phyloP scores from a whole-genome alignment of 2,113 vertebrate genomes.

The Petroica traversi region DNA sequence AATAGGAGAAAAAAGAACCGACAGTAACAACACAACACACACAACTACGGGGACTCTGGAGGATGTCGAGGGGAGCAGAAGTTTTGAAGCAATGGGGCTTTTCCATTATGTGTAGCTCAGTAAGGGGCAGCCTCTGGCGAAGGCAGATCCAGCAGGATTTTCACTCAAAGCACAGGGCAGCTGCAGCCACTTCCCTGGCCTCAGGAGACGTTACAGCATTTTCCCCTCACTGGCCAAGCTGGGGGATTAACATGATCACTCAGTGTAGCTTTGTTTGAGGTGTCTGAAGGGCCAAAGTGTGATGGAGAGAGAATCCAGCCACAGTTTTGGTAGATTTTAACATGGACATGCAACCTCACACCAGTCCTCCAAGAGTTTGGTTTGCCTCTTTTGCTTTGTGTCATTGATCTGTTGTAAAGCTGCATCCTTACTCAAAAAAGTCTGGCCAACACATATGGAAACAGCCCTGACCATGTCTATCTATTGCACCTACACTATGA shows the following conservation, averaged over 20 bases:
- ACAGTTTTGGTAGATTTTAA: neutral
- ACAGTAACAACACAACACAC: constrained; percentile 48
- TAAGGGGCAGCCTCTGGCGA: neutral
- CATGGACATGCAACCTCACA: neutral
- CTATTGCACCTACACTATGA: neutral
- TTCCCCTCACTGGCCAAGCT: neutral
- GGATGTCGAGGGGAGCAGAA: neutral
- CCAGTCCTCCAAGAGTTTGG: neutral
- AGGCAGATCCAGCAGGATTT: neutral
- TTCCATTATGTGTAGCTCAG: neutral
- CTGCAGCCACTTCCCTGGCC: neutral
- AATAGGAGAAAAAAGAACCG: neutral
- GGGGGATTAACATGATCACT: neutral
- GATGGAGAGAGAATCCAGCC: neutral
- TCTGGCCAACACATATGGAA: neutral
- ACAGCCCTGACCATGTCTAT: neutral
- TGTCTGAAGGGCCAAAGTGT: neutral
- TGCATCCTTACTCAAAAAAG: neutral
- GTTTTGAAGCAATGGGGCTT: neutral
- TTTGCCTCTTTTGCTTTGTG: neutral
- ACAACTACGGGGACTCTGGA: constrained; percentile 18
- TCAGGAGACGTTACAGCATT: neutral
- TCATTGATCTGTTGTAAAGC: neutral
- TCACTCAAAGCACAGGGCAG: neutral
- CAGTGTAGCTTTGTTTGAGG: neutral